Base-by-base conservation (phyloP, 2,797 vertebrate species). In the Characodon lateralis region DNA sequence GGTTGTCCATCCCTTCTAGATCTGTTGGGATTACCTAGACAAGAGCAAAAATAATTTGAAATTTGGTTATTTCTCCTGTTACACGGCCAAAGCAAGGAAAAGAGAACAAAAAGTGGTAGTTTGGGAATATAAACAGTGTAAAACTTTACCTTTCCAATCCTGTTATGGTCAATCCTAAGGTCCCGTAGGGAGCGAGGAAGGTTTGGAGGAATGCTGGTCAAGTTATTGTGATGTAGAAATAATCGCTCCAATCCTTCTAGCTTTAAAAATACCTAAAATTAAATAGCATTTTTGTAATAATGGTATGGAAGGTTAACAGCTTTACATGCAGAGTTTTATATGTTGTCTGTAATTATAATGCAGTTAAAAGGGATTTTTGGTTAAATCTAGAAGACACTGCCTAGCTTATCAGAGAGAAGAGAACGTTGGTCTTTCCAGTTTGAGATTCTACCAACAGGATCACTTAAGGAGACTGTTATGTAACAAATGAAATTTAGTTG, bases 161-260 rank as follows among this genome's bases (percentile, higher is more conserved):
- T 95, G 88, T 99, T 99, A 88, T 96, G 94, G 86, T 96, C 93
- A 2, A 99, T 93, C 35, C 97, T 96, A 65, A 99, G 95, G 89
- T 99, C 98, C 4, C 92, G 88, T 43, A 99, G 93, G 1, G 96
- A 96, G 2, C 91, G 93, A 0, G 98, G 97, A 87, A 99, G 93
- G 1, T 95, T 96, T 28, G 93, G 48, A 0, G 98, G 98, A 81
- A 99, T 88, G 77, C 94, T 92, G 48, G 95, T 98, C 83, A 99
- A 89, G 88, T 97, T 97, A 93, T 99, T 99, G 93, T 98, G 96
- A 71, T 97, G 97, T 74, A 99, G 89, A 91, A 99, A 99, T 22
- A 99, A 86, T 80, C 97, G 96, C 89, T 99, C 95, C 76, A 99
- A 85, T 53, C 73, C 89, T 63, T 72, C 88, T 90, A 99, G 86